A percentile compares a stretch with the other conserved stretches of the same genome.
phyloP scores from a whole-genome alignment of 2,797 vertebrate genomes.

The Neosilurus mollespiculum region DNA sequence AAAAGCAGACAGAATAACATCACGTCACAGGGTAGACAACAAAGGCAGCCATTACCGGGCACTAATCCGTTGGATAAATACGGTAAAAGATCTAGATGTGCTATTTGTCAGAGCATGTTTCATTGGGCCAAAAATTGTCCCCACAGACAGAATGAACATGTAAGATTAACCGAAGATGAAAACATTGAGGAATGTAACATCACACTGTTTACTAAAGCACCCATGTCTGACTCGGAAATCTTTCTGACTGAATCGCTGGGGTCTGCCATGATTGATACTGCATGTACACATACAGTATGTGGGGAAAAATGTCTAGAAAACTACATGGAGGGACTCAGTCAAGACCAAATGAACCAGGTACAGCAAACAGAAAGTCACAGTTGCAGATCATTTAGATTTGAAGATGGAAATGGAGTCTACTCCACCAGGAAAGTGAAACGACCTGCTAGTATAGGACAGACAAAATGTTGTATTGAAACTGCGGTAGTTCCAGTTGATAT shows the following conservation, averaged over 20 bases:
- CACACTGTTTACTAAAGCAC: slow-evolving; percentile 20
- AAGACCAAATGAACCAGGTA: not conserved
- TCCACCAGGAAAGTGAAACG: slow-evolving; percentile 27
- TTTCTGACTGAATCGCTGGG: slow-evolving; percentile 26
- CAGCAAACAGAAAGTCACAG: not conserved
- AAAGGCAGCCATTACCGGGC: slow-evolving; percentile 7
- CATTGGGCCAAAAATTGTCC: slow-evolving; percentile 44
- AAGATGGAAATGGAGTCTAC: slow-evolving; percentile 28
- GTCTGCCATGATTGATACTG: slow-evolving; percentile 31
- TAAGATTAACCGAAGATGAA: slow-evolving; percentile 11
- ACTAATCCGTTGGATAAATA: slow-evolving; percentile 45
- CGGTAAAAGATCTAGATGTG: slow-evolving; percentile 36
- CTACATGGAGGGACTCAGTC: slow-evolving; percentile 8
- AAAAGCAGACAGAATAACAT: not conserved
- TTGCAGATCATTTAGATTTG: slow-evolving; percentile 21
- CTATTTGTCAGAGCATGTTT: slow-evolving; percentile 43
- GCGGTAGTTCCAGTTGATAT: slow-evolving; percentile 24
- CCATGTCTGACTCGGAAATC: slow-evolving; percentile 18
- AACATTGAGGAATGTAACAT: slow-evolving; percentile 24
- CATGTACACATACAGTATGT: slow-evolving; percentile 36
- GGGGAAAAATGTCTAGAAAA: slow-evolving; percentile 23
- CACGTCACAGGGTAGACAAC: slow-evolving; percentile 10
- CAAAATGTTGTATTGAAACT: slow-evolving; percentile 12
- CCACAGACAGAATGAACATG: slow-evolving; percentile 3
- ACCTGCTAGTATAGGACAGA: slow-evolving; percentile 20